Evolutionary conservation across 2,797 vertebrate genomes (phyloP).

Genomic region (Lates japonicus): DNA sequence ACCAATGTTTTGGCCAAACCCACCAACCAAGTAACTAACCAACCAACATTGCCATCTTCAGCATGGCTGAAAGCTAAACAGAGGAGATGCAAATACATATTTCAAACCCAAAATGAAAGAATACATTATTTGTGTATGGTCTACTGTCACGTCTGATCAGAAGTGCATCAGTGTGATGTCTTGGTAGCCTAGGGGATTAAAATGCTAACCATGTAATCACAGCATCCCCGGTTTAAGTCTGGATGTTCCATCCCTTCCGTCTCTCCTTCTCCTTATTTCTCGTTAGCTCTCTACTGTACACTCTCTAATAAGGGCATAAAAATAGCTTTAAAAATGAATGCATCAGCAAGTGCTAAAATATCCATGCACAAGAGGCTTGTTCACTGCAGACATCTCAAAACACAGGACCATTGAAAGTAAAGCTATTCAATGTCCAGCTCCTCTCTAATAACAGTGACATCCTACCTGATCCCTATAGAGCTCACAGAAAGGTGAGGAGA

Average conservation of each 20-base stretch:
- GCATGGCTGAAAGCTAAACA: not conserved
- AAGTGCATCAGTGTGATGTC: not conserved
- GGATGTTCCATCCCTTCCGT: not conserved
- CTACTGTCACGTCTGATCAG: not conserved
- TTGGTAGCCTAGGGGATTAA: not conserved
- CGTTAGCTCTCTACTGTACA: not conserved
- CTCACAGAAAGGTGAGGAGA: conserved; percentile 49
- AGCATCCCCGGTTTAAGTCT: not conserved
- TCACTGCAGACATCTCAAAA: conserved; percentile 43
- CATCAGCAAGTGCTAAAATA: conserved; percentile 14
- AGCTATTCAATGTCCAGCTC: conserved; percentile 49
- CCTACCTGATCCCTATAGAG: conserved; percentile 54
- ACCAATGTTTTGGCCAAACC: not conserved
- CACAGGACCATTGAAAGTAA: conserved; percentile 43
- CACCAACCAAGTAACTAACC: not conserved
- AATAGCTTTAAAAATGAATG: conserved; percentile 22
- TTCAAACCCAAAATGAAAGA: conserved; percentile 3
- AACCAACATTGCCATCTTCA: not conserved
- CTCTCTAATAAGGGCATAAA: not conserved
- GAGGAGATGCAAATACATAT: not conserved
- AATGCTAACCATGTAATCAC: conserved; percentile 6
- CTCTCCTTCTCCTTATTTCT: not conserved
- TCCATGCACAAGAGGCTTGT: conserved; percentile 51
- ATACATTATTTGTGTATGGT: conserved; percentile 1
- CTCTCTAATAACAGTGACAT: conserved; percentile 60